phyloP scores from a whole-genome alignment of 2,888 invertebrate genomes.

The Boloria euphrosyne region DNA sequence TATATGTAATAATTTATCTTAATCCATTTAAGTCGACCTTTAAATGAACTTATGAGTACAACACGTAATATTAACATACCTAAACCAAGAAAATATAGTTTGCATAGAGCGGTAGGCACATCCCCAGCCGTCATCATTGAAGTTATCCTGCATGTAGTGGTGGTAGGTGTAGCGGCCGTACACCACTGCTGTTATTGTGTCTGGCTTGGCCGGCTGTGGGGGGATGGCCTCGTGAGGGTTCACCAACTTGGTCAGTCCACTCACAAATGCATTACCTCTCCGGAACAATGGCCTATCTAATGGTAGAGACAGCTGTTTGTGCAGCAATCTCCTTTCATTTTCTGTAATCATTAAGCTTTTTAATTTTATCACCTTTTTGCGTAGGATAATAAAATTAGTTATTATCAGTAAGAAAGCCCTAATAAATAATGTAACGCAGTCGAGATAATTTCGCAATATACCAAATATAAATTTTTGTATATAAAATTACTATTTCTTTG shows the following conservation, averaged over 20 bases:
- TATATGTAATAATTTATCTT: too few species aligned
- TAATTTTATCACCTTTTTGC: background rate
- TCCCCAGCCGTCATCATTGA: slow-evolving; percentile 99
- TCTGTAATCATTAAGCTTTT: slow-evolving; percentile 67
- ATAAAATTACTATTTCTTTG: too few species aligned
- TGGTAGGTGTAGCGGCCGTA: slow-evolving; percentile 95
- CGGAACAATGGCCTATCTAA: slow-evolving; percentile 88
- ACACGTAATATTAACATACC: slow-evolving; percentile 61
- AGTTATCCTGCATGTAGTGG: slow-evolving; percentile 97
- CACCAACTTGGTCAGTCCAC: slow-evolving; percentile 82
- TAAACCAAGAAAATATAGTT: slow-evolving; percentile 97
- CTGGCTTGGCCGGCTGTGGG: slow-evolving; percentile 56
- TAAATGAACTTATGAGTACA: background rate
- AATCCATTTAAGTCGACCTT: too few species aligned
- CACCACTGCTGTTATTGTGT: slow-evolving; percentile 79
- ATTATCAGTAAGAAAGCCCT: too few species aligned
- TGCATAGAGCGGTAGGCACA: slow-evolving; percentile 99
- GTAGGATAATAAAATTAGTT: too few species aligned
- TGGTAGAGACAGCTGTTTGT: slow-evolving; percentile 87
- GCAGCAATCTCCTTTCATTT: slow-evolving; percentile 85
- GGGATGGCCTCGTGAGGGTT: slow-evolving; percentile 88
- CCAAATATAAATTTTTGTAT: too few species aligned
- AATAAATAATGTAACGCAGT: too few species aligned
- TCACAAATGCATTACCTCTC: slow-evolving; percentile 85
- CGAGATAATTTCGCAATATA: too few species aligned